Evolutionary conservation across 2,797 vertebrate species (phyloP), one percentile per base, ranked within the genome.

Genomic region (Etheostoma nigrum): DNA sequence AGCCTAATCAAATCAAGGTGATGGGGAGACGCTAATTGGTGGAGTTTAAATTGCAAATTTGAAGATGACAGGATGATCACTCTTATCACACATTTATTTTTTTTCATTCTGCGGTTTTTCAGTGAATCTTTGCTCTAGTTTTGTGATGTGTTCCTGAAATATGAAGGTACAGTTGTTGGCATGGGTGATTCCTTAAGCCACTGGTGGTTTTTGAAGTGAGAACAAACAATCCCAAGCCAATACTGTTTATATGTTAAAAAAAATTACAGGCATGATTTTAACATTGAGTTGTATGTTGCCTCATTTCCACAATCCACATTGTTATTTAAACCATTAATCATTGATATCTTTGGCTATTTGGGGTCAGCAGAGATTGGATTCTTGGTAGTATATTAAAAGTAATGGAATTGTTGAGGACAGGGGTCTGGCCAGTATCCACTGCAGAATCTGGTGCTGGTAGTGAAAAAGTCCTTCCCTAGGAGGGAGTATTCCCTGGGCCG

Each of bases 1-100:
- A 85, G 85, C 74, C 69, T 93, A 84, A 92, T 92, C 91, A 84
- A 89, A 91, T 92, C 82, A 87, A 74, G 82, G 78, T 72, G 84
- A 86, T 21, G 72, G 64, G 65, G 81, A 81, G 77, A 67, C 33
- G 73, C 82, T 91, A 90, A 91, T 91, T 86, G 63, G 76, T 25
- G 70, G 21, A 63, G 73, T 79, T 86, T 82, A 87, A 88, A 88
- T 89, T 63, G 78, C 76, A 86, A 25, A 86, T 89, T 83, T 82
- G 16, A 49, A 76, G 52, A 81, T 69, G 80, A 82, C 72, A 73
- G 75, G 65, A 79, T 70, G 64, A 88, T 85, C 23, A 13, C 64
- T 74, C 57, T 58, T 61, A 70, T 60, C 61, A 21, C 65, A 48
- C n/a, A 6, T 67, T 74, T 75, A 15, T 30, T 57, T 21, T 19